A percentile compares a stretch with the other conserved stretches of the same genome.
Conservation (phyloP, 53 echinoderm and acorn worm genomes). For the Temnopleurus reevesii region DNA sequence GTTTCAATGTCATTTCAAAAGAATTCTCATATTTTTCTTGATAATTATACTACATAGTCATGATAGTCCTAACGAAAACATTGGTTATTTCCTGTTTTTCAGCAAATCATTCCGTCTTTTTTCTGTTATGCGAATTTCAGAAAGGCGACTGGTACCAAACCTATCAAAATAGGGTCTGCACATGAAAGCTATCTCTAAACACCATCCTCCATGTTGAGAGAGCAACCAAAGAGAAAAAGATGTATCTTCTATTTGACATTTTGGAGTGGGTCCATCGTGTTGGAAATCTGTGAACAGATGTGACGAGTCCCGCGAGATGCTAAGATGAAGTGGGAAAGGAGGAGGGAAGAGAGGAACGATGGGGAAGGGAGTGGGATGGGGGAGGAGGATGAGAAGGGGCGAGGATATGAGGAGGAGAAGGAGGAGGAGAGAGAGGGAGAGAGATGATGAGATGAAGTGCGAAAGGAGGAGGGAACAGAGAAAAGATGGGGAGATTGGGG, state of each 20-base stretch:
- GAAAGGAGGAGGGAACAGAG: not conserved
- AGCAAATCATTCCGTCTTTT: too few relatives aligned
- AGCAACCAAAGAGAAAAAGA: not conserved
- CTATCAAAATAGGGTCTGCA: not conserved
- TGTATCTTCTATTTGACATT: constrained; percentile 39
- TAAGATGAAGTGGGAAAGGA: not conserved
- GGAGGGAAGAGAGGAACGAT: not conserved
- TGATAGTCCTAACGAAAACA: too few relatives aligned
- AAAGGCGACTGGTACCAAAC: too few relatives aligned
- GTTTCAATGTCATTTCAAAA: too few relatives aligned
- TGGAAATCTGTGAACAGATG: constrained; percentile 55
- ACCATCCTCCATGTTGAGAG: not conserved
- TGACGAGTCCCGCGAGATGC: not conserved
- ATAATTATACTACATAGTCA: too few relatives aligned
- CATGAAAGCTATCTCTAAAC: not conserved
- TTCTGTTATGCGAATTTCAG: too few relatives aligned
- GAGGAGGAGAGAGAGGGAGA: too few relatives aligned
- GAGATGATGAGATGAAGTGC: not conserved
- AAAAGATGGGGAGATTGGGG: not conserved
- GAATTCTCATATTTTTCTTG: too few relatives aligned
- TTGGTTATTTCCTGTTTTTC: too few relatives aligned
- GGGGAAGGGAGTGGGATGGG: not conserved
- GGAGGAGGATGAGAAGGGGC: not conserved
- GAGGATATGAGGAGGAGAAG: not conserved
- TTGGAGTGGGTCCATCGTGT: constrained; percentile 29